phyloP scores from a whole-genome alignment of 2,888 invertebrate species.

The Philereme vetulata region DNA sequence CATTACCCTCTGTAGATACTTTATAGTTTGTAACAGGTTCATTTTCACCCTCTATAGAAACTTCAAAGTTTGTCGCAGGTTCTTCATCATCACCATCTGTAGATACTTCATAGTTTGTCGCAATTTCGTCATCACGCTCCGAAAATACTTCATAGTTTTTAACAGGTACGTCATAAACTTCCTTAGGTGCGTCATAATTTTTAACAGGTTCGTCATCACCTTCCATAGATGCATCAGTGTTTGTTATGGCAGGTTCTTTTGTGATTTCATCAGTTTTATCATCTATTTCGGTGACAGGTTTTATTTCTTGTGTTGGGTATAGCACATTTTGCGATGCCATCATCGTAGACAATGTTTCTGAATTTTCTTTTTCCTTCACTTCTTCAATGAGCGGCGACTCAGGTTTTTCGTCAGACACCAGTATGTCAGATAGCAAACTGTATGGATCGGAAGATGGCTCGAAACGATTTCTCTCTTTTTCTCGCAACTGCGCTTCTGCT shows the following conservation, averaged over 20 bases:
- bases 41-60: no score
- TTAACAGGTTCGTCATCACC: no score
- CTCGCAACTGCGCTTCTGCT: conserved; percentile 70
- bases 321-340: conserved; percentile 51
- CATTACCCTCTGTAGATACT: no score
- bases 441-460: conserved; percentile 31
- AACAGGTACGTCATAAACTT: no score
- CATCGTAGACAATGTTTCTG: conserved; percentile 11
- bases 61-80: no score
- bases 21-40: no score
- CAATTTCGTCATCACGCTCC: no score
- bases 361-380: conserved; percentile 30
- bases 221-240: conserved; percentile 18
- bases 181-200: no score
- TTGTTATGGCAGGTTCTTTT: conserved; percentile 7
- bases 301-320: conserved; percentile 66
- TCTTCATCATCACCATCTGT: no score
- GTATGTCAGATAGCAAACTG: conserved; percentile 27
- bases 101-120: no score
- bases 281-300: conserved; percentile 50
- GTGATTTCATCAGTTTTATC: conserved; percentile 10
- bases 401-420: conserved; percentile 26
- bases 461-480: conserved; percentile 53
- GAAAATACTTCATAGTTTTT: no score
- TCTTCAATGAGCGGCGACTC: conserved; percentile 34